Evolutionary conservation across 2,113 vertebrate genomes (phyloP), one percentile per base, ranked within the genome.

Genomic region (Grammomys surdaster): DNA sequence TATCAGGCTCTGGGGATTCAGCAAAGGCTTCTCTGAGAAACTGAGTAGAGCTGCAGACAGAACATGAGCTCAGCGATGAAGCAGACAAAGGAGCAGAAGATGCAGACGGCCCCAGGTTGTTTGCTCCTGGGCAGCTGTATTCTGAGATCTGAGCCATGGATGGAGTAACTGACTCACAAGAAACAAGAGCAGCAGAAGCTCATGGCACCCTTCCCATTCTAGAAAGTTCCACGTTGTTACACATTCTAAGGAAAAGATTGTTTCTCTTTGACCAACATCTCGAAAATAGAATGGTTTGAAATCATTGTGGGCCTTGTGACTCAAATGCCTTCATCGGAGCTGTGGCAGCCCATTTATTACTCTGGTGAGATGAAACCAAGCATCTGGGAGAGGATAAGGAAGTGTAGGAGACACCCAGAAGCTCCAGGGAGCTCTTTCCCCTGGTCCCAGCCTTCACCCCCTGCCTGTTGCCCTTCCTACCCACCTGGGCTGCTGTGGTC

Each of bases 401-500:
- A 95, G 60, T 90, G n/a, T 60, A 95, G 96, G 95, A 96, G 89
- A 93, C 96, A 96, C 94, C 36, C 8, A 77, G 40, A 96, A 91
- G 89, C 94, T 96, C 43, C 56, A 31, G 91, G 96, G 96, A 85
- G 16, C 90, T 90, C 14, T 28, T 20, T 19, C 33, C 11, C 56
- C 60, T 87, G 33, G 16, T 92, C 96, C 95, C 33, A 69, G 95
- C 90, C 70, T 5, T 43, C 9, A 82, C 72, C 17, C 43, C 63
- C 43, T 16, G 0, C 26, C 60, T 7, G 11, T 26, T 19, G 24
- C 33, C 89, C 51, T 51, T 20, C 92, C 60, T 51, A 19, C 33
- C 26, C 48, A 7, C 10, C 43, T 36, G 31, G 54, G 16, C 11
- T 12, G 22, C 4, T 58, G 43, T 17, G 75, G 73, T 88, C 20